These are phyloP conservation scores for Cygnus buccinator DNA, from an alignment of 2,113 vertebrate genomes.

Conservation along the genomic window DNA sequence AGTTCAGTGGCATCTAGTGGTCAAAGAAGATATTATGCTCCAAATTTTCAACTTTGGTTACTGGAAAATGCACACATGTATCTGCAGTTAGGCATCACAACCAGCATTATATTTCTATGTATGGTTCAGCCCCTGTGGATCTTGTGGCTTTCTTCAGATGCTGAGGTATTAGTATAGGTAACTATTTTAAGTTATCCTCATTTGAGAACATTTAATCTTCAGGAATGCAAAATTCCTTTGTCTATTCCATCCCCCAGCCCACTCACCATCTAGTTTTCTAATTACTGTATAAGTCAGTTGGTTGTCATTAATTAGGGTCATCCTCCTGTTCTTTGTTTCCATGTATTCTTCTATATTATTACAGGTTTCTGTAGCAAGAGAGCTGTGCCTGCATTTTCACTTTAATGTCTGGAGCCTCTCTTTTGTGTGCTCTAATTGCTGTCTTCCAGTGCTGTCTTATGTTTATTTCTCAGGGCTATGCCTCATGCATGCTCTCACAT, in stretches of 20 bases:
- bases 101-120: not conserved
- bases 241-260: not conserved
- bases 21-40: slow-evolving; percentile 8
- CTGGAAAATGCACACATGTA: not conserved
- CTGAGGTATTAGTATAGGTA: not conserved
- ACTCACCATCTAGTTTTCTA: not conserved
- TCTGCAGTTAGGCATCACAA: not conserved
- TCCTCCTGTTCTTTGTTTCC: not conserved
- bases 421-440: not conserved
- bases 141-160: not conserved
- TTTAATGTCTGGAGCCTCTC: not conserved
- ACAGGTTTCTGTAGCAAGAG: not conserved
- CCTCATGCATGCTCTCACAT: not conserved
- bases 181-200: not conserved
- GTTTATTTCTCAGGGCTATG: not conserved
- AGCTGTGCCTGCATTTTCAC: not conserved
- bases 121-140: not conserved
- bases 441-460: not conserved
- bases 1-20: slow-evolving; percentile 62
- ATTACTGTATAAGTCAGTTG: not conserved
- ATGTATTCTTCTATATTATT: not conserved
- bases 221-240: not conserved
- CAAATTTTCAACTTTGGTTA: not conserved
- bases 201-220: not conserved
- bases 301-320: not conserved